A percentile compares a stretch with the other conserved stretches of the same genome.
Evolutionary conservation across 2,888 invertebrate species (phyloP).

Genomic region (Rhagonycha fulva): DNA sequence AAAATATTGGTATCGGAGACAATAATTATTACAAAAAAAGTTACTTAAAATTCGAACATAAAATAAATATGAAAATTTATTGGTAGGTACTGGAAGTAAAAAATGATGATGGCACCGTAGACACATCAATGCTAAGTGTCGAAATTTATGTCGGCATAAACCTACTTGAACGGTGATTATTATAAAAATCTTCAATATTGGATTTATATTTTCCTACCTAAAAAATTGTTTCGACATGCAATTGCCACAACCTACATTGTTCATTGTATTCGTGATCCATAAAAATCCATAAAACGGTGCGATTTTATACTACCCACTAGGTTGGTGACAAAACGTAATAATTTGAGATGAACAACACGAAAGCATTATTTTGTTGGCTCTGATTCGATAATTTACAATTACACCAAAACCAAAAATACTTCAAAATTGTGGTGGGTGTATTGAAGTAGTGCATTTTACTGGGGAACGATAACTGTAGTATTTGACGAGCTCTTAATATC

Average conservation of each 20-base stretch:
- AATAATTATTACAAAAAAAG: no score
- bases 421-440: background rate
- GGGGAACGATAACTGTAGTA: background rate
- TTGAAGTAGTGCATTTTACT: background rate
- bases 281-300: background rate
- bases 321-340: background rate
- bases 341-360: background rate
- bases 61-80: no score
- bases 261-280: background rate
- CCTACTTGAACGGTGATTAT: background rate
- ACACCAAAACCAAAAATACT: background rate
- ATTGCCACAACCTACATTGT: background rate
- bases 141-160: background rate
- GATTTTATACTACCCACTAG: background rate
- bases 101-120: no score
- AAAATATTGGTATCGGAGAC: no score
- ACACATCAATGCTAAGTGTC: background rate
- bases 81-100: no score
- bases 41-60: no score
- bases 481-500: background rate
- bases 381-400: background rate
- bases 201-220: no score
- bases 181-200: background rate
- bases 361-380: background rate
- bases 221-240: background rate